Evolutionary conservation across 2,113 vertebrate genomes (phyloP).

Genomic region (Mustelus asterias): DNA sequence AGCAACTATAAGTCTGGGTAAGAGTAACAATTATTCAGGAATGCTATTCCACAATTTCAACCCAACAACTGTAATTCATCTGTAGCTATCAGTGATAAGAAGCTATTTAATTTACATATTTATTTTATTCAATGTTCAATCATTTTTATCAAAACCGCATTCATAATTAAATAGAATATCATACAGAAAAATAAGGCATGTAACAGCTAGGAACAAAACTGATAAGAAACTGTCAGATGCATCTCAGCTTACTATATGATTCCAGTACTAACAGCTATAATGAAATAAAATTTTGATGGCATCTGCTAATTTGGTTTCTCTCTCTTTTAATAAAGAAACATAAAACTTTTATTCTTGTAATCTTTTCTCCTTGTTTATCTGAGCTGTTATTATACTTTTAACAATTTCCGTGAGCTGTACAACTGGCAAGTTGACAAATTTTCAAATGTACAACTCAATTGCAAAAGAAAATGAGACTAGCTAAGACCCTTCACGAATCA

Average conservation of each 20-base stretch:
- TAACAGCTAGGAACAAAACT: neutral
- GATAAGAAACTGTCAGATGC: slow-evolving; percentile 4
- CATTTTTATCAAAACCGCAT: neutral
- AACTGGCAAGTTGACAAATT: neutral
- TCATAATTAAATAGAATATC: neutral
- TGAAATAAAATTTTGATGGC: neutral
- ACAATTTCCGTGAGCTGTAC: neutral
- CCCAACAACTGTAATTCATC: neutral
- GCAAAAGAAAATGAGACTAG: too few relatives aligned
- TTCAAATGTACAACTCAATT: neutral
- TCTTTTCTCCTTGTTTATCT: neutral
- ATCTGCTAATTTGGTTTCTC: neutral
- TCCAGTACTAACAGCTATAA: neutral
- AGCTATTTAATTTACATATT: neutral
- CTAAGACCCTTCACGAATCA: neutral
- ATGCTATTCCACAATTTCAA: neutral
- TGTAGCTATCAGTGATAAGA: neutral
- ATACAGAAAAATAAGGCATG: neutral
- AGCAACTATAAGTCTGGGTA: neutral
- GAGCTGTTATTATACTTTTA: neutral
- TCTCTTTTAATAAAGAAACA: neutral
- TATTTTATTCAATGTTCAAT: neutral
- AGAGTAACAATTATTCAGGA: neutral
- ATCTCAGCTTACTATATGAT: neutral
- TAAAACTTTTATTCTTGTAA: neutral